Evolutionary conservation across 2,797 vertebrate genomes (phyloP).

Genomic region (Borostomias antarcticus): DNA sequence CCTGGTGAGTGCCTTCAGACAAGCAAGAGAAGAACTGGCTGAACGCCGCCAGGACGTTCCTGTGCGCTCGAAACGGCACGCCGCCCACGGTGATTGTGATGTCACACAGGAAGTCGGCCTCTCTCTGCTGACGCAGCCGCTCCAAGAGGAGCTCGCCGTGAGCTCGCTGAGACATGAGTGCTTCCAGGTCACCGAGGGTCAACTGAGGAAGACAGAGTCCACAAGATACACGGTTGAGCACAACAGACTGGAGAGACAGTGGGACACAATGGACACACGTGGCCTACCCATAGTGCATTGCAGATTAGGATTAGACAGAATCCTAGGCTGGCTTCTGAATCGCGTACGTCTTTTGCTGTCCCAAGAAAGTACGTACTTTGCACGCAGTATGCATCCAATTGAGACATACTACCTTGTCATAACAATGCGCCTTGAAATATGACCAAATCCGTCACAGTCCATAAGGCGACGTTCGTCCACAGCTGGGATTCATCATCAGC

Average conservation of each 20-base stretch:
- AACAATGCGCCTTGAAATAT: no score
- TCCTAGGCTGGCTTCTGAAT: no score
- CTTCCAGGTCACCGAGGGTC: constrained; percentile 6
- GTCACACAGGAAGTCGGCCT: constrained; percentile 92
- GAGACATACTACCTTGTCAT: no score
- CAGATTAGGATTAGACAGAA: no score
- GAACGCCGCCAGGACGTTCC: constrained; percentile 93
- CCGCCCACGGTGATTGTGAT: constrained; percentile 91
- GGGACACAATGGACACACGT: no score
- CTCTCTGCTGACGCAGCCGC: constrained; percentile 88
- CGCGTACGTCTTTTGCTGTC: no score
- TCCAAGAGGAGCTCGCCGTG: constrained; percentile 91
- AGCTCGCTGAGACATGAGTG: constrained; percentile 75
- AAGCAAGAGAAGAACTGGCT: constrained; percentile 91
- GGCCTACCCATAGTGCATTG: no score
- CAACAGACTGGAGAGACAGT: background rate
- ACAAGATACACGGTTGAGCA: background rate
- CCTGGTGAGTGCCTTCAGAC: constrained; percentile 77
- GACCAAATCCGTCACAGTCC: no score
- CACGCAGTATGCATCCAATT: no score
- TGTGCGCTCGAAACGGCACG: constrained; percentile 90
- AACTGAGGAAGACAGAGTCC: background rate
- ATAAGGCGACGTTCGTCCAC: no score
- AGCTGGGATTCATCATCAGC: no score
- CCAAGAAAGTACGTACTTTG: no score